Conservation (phyloP, 1,140 invertebrate species). For the Drosophila kanapiae region DNA sequence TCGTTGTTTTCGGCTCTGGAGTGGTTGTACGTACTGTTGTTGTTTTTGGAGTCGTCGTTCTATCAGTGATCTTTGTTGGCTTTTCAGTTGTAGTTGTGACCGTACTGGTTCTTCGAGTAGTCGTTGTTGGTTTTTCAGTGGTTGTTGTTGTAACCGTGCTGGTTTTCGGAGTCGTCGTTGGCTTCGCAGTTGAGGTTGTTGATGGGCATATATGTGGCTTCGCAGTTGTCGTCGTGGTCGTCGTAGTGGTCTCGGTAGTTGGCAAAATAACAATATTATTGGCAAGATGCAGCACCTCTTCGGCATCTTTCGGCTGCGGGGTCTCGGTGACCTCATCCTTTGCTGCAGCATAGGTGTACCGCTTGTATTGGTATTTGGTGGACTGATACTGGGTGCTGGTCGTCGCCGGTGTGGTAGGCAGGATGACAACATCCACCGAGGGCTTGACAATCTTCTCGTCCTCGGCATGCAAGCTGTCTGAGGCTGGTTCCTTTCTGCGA, state of each 20-base stretch:
- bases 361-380: conserved; percentile 28
- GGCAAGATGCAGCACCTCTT: not conserved
- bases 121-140: conserved; percentile 12
- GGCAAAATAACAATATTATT: conserved; percentile 35
- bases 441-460: not conserved
- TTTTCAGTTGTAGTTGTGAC: not conserved
- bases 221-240: conserved; percentile 7
- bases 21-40: conserved; percentile 13
- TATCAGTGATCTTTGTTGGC: too few species aligned
- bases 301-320: not conserved
- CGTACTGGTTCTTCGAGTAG: not conserved
- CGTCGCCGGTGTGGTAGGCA: not conserved
- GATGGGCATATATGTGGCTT: too few species aligned
- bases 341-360: conserved; percentile 11
- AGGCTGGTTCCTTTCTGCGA: not conserved
- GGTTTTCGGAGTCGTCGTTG: conserved; percentile 10
- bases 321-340: conserved; percentile 5
- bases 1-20: not conserved
- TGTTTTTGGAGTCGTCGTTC: not conserved
- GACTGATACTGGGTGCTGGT: not conserved
- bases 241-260: not conserved
- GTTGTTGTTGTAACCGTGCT: not conserved
- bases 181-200: not conserved
- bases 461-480: not conserved
- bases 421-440: conserved; percentile 4